Percentiles rank a stretch among this genome's conserved stretches.
phyloP scores from a whole-genome alignment of 2,113 vertebrate species.

The Eurystomus gularis region DNA sequence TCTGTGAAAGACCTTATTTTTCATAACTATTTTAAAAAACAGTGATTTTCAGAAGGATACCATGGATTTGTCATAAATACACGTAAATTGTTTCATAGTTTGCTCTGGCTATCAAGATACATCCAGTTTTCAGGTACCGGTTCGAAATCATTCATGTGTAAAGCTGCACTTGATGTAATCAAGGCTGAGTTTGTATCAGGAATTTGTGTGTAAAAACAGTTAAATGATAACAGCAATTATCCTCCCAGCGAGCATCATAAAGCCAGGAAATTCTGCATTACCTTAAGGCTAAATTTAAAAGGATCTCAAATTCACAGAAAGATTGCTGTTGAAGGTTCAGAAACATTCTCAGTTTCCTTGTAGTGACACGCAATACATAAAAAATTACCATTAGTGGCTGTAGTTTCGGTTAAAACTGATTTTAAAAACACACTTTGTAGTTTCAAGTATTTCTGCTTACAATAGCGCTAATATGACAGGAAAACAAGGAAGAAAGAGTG shows the following conservation, averaged over 20 bases:
- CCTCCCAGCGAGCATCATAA: background rate
- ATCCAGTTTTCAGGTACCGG: background rate
- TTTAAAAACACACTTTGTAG: background rate
- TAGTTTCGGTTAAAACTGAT: constrained; percentile 3
- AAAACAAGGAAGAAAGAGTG: background rate
- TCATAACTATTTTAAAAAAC: background rate
- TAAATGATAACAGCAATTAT: background rate
- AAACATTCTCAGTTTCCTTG: background rate
- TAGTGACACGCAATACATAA: background rate
- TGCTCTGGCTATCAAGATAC: background rate
- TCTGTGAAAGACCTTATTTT: background rate
- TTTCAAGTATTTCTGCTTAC: constrained; percentile 1
- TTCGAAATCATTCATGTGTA: background rate
- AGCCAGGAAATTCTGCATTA: background rate
- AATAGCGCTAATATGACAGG: background rate
- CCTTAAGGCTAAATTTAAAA: background rate
- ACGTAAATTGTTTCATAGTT: background rate
- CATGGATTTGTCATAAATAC: background rate
- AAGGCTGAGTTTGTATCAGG: background rate
- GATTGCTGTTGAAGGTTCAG: background rate
- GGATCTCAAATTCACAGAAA: background rate
- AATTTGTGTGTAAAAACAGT: background rate
- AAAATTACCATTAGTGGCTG: background rate
- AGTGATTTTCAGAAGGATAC: background rate
- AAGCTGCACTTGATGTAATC: background rate